Evolutionary conservation across 2,797 vertebrate species (phyloP).

Genomic region (Danio tinwini): DNA sequence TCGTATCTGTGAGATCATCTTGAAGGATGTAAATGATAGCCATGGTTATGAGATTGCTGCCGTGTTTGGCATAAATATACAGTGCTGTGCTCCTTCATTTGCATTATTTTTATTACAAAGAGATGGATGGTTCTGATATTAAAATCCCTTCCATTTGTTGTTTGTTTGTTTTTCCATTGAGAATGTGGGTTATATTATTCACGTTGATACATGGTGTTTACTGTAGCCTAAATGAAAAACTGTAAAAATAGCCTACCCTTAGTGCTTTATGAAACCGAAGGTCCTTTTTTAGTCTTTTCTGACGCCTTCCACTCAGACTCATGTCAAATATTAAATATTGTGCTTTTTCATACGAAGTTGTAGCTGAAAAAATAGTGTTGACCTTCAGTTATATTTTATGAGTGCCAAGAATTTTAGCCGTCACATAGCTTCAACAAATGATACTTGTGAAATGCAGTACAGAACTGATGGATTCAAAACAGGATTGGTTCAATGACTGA

Average conservation of each 20-base stretch:
- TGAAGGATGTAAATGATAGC: constrained; percentile 28
- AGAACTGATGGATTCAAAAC: neutral
- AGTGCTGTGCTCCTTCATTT: constrained; percentile 18
- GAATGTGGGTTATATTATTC: constrained; percentile 15
- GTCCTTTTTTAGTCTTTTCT: constrained; percentile 9
- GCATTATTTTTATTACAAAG: constrained; percentile 38
- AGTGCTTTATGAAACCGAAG: constrained; percentile 17
- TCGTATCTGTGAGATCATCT: constrained; percentile 23
- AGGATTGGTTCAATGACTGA: too few relatives aligned
- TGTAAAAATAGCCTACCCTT: constrained; percentile 9
- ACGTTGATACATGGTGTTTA: constrained; percentile 20
- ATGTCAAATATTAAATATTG: constrained; percentile 12
- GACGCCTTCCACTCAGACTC: neutral
- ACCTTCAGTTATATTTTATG: neutral
- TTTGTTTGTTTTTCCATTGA: constrained; percentile 13
- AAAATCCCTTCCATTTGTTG: constrained; percentile 1
- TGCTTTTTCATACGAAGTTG: neutral
- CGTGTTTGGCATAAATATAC: constrained; percentile 8
- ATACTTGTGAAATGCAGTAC: neutral
- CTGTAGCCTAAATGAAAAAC: neutral
- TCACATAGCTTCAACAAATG: neutral
- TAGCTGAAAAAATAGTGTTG: constrained; percentile 5
- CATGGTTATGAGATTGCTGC: constrained; percentile 19
- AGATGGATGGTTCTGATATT: constrained; percentile 28
- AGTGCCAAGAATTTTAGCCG: neutral